Conservation (phyloP, 2,797 vertebrate genomes). For the Adelosebastes latens region DNA sequence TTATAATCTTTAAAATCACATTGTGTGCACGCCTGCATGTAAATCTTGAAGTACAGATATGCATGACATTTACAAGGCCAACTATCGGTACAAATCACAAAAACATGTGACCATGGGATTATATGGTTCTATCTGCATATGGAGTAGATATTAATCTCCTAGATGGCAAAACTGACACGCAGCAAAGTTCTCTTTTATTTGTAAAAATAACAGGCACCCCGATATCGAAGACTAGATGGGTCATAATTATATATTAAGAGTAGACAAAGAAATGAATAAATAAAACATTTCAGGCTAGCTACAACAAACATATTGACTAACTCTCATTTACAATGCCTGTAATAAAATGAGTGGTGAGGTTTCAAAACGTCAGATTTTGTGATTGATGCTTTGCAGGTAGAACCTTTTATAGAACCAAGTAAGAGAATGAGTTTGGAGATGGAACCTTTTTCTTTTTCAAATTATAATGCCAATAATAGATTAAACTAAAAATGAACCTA, state of each 20-base stretch:
- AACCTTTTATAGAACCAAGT: neutral
- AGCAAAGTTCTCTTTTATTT: too few species aligned
- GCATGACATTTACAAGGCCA: neutral
- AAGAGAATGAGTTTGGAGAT: neutral
- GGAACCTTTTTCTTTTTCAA: neutral
- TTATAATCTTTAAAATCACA: neutral
- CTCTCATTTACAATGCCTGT: neutral
- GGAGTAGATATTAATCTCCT: neutral
- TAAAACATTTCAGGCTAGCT: too few species aligned
- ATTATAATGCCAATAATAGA: neutral
- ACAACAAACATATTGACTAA: too few species aligned
- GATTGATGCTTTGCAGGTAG: too few species aligned
- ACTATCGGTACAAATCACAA: neutral
- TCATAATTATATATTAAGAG: neutral
- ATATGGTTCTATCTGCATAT: neutral
- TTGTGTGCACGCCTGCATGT: neutral
- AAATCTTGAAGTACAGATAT: neutral
- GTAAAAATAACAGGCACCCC: neutral
- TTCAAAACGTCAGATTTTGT: neutral
- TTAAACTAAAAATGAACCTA: too few species aligned
- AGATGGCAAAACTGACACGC: neutral
- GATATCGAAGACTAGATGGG: neutral
- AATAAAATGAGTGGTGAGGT: neutral
- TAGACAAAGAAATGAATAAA: neutral
- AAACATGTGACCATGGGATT: neutral